Evolutionary conservation across 2,113 vertebrate genomes (phyloP).

Genomic region (Periophthalmus modestus): DNA sequence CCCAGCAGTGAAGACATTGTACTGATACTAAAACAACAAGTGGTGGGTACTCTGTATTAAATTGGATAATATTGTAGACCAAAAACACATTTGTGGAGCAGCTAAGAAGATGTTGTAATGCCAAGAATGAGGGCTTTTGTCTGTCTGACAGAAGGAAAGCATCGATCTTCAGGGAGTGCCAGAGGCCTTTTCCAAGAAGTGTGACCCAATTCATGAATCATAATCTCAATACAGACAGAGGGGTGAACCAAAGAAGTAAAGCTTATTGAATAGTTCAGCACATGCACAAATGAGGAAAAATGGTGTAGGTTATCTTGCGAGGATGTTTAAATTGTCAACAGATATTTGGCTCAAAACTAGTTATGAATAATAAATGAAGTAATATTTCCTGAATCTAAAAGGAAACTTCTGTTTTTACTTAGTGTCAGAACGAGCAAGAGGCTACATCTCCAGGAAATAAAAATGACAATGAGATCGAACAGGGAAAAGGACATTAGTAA

Average conservation of each 20-base stretch:
- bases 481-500: constrained; percentile 24
- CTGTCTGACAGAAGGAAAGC: constrained; percentile 47
- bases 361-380: constrained; percentile 29
- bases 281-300: constrained; percentile 3
- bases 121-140: constrained; percentile 55
- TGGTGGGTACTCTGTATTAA: constrained; percentile 43
- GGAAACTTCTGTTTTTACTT: constrained; percentile 58
- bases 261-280: constrained; percentile 18
- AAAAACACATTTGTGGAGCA: constrained; percentile 51
- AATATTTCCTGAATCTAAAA: constrained; percentile 26
- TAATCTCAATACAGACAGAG: constrained; percentile 33
- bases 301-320: constrained; percentile 15
- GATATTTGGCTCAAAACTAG: constrained; percentile 29
- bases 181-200: constrained; percentile 60
- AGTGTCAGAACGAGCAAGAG: constrained; percentile 26
- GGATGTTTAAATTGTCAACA: constrained; percentile 29
- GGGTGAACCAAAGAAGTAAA: constrained; percentile 36
- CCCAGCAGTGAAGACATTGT: constrained; percentile 28
- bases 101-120: constrained; percentile 52
- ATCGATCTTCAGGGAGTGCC: constrained; percentile 66
- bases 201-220: constrained; percentile 61
- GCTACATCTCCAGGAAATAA: constrained; percentile 21
- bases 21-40: constrained; percentile 31
- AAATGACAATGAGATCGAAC: constrained; percentile 25
- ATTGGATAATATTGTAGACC: constrained; percentile 53